These are phyloP conservation scores for Anastatus disparis DNA, from an alignment of 1,140 invertebrate species.

Conservation along the genomic window DNA sequence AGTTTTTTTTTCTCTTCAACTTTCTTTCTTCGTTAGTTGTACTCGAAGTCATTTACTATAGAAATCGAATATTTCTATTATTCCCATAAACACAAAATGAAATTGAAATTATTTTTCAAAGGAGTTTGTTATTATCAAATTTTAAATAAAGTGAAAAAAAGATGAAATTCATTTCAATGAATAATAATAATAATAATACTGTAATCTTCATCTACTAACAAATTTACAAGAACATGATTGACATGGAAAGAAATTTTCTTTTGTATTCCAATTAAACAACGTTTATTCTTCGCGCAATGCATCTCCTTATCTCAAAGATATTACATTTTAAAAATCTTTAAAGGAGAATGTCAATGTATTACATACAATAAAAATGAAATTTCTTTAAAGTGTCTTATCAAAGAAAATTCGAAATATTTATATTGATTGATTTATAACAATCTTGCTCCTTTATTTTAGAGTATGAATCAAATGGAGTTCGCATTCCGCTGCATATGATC, in stretches of 20 bases:
- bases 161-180: background rate
- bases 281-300: background rate
- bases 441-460: conserved; percentile 44
- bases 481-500: conserved; percentile 9
- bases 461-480: conserved; percentile 17
- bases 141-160: background rate
- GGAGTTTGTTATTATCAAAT: background rate
- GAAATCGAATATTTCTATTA: background rate
- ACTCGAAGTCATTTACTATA: conserved; percentile 4
- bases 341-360: background rate
- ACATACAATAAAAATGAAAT: conserved; percentile 11
- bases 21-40: background rate
- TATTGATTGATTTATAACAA: conserved; percentile 10
- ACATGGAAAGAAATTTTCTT: background rate
- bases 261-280: background rate
- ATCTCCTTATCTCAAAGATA: background rate
- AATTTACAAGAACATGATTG: conserved; percentile 21
- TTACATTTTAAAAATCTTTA: conserved; percentile 11
- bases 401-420: background rate
- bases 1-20: background rate
- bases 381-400: background rate
- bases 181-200: conserved; percentile 25
- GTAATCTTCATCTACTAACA: conserved; percentile 18
- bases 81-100: background rate
- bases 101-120: conserved; percentile 9